These are phyloP conservation scores for Cataglyphis albicans DNA, from an alignment of 2,888 invertebrate species.

Conservation along the genomic window DNA sequence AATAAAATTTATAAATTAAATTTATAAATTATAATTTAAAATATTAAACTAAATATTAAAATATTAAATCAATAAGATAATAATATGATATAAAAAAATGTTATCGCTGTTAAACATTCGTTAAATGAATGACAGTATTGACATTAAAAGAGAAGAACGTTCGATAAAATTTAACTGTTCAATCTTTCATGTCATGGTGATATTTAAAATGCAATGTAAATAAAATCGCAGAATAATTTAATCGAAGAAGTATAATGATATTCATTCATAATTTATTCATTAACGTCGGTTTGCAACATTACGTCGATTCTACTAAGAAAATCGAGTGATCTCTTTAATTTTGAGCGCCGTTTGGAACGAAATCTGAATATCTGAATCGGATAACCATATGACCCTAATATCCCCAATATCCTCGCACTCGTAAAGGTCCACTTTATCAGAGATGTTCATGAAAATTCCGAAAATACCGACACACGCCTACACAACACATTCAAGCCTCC, in stretches of 20 bases:
- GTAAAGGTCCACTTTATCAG: constrained; percentile 14
- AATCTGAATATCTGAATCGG: neutral
- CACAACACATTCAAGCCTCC: neutral
- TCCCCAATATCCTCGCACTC: neutral
- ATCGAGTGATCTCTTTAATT: neutral
- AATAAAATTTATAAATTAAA: too few relatives aligned
- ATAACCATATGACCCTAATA: neutral
- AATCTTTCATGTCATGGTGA: neutral
- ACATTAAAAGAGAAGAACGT: neutral
- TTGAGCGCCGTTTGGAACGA: neutral
- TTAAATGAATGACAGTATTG: neutral
- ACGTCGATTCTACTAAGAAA: neutral
- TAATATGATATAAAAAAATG: neutral
- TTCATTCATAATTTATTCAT: neutral
- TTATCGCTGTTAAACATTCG: neutral
- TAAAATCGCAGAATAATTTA: neutral
- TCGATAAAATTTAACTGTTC: neutral
- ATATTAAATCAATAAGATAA: neutral
- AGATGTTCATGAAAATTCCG: neutral
- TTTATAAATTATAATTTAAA: too few relatives aligned
- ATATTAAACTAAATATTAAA: too few relatives aligned
- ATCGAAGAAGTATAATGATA: neutral
- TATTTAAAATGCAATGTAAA: neutral
- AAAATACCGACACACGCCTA: neutral
- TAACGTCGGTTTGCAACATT: neutral